Percentiles rank a stretch among this genome's conserved stretches.
These are phyloP conservation scores for Euglossa dilemma DNA, from an alignment of 1,140 invertebrate genomes.

Conservation along the genomic window DNA sequence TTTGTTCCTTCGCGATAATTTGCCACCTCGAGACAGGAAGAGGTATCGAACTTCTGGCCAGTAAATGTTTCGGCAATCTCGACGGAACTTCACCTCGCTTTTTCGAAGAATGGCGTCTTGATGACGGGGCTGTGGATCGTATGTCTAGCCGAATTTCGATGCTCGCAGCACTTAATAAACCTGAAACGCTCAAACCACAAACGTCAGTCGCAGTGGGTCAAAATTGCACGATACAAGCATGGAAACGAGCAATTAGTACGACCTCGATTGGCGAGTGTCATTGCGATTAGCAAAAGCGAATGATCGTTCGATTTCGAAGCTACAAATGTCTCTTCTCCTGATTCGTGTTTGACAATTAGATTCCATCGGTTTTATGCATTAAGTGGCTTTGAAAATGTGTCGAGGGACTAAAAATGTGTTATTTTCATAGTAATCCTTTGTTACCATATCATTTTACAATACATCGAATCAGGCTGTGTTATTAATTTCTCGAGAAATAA, in stretches of 20 bases:
- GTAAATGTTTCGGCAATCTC: no score
- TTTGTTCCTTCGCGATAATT: background rate
- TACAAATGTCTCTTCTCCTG: background rate
- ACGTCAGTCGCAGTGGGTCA: background rate
- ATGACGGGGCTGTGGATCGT: background rate
- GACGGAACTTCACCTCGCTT: background rate
- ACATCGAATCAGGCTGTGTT: no score
- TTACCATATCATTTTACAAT: no score
- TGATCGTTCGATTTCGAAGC: no score
- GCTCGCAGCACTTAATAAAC: background rate
- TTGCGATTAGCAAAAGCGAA: background rate
- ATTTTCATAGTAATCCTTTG: no score
- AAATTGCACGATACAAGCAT: background rate
- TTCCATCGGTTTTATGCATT: no score
- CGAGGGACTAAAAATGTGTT: no score
- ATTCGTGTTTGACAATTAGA: background rate
- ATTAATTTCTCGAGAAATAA: no score
- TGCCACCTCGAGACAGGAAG: background rate
- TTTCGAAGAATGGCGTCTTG: background rate
- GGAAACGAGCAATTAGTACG: background rate
- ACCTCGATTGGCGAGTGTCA: background rate
- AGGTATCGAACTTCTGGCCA: background rate
- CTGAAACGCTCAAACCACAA: background rate
- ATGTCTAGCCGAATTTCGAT: background rate
- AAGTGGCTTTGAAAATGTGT: no score